Base-by-base conservation (phyloP, 1,140 invertebrate genomes). In the Danaus plexippus region DNA sequence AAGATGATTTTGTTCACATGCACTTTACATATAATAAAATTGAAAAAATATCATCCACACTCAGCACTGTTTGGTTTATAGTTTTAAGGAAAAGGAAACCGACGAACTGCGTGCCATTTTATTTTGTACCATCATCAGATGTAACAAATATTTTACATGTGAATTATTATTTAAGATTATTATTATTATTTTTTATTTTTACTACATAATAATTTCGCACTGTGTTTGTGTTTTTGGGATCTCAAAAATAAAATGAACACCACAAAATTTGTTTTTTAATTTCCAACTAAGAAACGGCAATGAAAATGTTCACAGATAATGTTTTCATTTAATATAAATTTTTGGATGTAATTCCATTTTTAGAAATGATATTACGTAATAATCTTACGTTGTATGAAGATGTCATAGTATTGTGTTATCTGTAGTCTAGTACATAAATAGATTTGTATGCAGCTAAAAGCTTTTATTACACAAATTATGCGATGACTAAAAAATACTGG, bases 191-290 rank as follows among this genome's bases (percentile, higher is more conserved):
- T 57, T 64, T 60, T 64, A 59, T 54, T 57, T 55, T 53, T 60
- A 67, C 64, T 67, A 59, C 65, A 50, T 50, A 61, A 56, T 54
- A 59, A 63, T 70, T 59, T 69, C 81, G 75, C 78, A 84, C 80
- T 69, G 74, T 83, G 74, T 85, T 82, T 78, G 77, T 84, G 79
- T 86, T 86, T 84, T 84, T 86, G 80, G 75, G 83, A 84, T 84
- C 80, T 84, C 80, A 84, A 82, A 81, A 86, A 84, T 86, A 85
- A 79, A 74, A 59, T 76, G 77, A 76, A 74, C 71, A 77, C 67
- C 77, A 74, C 69, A 75, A 61, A 45, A 51, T 51, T 13, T 56
- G 15, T 65, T 44, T 57, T 61, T 67, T 66, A 50, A 64, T 69
- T 67, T 15, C 12, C 18, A n/a, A 42, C 13, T 57, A 32, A 46